Evolutionary conservation across 2,113 vertebrate genomes (phyloP).

Genomic region (Tetraodon nigroviridis): DNA sequence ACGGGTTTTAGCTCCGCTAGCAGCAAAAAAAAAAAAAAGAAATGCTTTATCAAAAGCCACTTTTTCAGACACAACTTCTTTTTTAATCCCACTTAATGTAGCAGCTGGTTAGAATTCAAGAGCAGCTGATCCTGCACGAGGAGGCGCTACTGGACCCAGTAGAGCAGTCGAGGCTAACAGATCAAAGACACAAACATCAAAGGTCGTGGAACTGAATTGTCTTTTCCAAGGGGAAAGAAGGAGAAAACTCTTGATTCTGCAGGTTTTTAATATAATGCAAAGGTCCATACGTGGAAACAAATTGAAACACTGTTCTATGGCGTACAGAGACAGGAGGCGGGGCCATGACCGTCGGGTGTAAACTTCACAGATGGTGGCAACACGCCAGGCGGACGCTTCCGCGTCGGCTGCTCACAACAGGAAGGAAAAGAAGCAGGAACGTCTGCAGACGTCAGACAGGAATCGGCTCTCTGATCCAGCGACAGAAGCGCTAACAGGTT

Average conservation of each 20-base stretch:
- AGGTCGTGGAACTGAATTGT: background rate
- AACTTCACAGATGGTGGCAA: conserved; percentile 64
- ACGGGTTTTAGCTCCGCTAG: no score
- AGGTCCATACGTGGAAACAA: conserved; percentile 69
- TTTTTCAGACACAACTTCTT: no score
- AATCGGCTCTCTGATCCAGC: conserved; percentile 57
- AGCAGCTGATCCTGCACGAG: no score
- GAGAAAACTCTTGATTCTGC: conserved; percentile 57
- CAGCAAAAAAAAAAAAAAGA: no score
- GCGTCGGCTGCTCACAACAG: conserved; percentile 66
- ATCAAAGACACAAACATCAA: no score
- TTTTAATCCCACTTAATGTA: no score
- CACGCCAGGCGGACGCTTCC: conserved; percentile 56
- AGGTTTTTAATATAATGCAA: conserved; percentile 76
- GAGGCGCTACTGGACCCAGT: background rate
- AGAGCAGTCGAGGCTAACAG: conserved; percentile 2
- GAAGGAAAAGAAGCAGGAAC: conserved; percentile 56
- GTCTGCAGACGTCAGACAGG: conserved; percentile 64
- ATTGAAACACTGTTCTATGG: conserved; percentile 69
- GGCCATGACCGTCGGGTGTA: conserved; percentile 67
- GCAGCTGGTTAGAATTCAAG: no score
- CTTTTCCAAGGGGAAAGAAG: background rate
- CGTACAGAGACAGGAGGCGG: conserved; percentile 60
- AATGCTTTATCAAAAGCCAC: no score
- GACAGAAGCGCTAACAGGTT: conserved; percentile 57